Conservation (phyloP, 2,113 vertebrate genomes). For the Thalassarche chlororhynchos region DNA sequence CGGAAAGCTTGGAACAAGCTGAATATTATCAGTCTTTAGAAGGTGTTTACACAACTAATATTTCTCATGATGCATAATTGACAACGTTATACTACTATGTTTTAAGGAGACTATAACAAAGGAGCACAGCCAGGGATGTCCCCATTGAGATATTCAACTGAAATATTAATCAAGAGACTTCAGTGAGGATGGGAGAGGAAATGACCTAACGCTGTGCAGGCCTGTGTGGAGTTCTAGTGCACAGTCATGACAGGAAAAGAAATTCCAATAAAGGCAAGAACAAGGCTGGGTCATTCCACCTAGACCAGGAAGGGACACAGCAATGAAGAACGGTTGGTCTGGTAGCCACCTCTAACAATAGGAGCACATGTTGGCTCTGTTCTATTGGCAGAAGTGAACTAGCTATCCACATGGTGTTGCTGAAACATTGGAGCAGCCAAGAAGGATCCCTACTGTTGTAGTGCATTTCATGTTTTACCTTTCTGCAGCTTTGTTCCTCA, state of each 20-base stretch:
- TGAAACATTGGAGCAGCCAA: not conserved
- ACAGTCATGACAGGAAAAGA: not conserved
- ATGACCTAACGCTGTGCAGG: not conserved
- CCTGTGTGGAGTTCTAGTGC: not conserved
- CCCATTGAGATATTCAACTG: not conserved
- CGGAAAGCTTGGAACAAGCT: not conserved
- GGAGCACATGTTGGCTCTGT: not conserved
- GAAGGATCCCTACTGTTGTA: not conserved
- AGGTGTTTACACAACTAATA: not conserved
- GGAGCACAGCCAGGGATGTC: not conserved
- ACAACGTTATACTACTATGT: not conserved
- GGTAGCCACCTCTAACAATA: not conserved
- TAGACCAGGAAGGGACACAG: not conserved
- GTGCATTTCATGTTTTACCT: not conserved
- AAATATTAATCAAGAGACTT: not conserved
- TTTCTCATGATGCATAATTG: not conserved
- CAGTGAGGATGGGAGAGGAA: not conserved
- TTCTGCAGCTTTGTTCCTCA: not conserved
- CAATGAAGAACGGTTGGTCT: not conserved
- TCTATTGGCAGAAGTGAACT: not conserved
- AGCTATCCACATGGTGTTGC: not conserved
- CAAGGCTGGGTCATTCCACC: not conserved
- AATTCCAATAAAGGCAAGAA: not conserved
- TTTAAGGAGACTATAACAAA: not conserved
- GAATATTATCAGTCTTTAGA: not conserved